Evolutionary conservation across 2,113 vertebrate species (phyloP), one percentile per base, ranked within the genome.

Genomic region (Scomber scombrus): DNA sequence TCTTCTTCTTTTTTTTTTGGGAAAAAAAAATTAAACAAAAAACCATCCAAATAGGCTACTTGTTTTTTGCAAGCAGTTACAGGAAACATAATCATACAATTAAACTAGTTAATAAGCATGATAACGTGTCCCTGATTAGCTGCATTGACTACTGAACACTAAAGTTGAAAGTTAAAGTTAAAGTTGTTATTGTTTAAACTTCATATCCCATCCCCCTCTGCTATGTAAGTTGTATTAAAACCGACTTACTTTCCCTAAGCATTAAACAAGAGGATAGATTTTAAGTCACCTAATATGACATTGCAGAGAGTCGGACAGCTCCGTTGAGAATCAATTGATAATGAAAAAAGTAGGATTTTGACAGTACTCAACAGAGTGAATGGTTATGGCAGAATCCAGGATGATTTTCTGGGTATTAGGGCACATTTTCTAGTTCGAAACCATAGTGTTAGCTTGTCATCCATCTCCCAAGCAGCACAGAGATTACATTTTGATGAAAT

Each of bases 401-500:
- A 51, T 51, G 34, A 63, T 67, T 82, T 73, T 74, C 71, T 74
- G 23, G 19, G 51, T 72, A 60, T 80, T 43, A 40, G 31, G 50
- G 60, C 34, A 75, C 50, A 86, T 74, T 80, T 81, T 74, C 23
- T 16, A 19, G 0, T 66, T 80, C 60, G 60, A 64, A 68, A 46
- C 46, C 43, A 73, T 46, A 51, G 29, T 61, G 51, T 76, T 71
- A n/a, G 16, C 45, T 72, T 8, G 6, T 57, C 73, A 79, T 76
- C 57, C 40, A 63, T 75, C 49, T 80, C 50, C 1, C 3, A 64
- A 45, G 57, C 26, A 56, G 66, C 16, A 58, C 34, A 57, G 14
- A 81, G 62, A 89, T 75, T 57, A 62, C 14, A 65, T 73, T 78
- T 15, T 76, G 78, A 82, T 82, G 26, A 77, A 60, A 55, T 75